phyloP scores from a whole-genome alignment of 2,797 vertebrate genomes.

The Dromococcyx pavoninus region DNA sequence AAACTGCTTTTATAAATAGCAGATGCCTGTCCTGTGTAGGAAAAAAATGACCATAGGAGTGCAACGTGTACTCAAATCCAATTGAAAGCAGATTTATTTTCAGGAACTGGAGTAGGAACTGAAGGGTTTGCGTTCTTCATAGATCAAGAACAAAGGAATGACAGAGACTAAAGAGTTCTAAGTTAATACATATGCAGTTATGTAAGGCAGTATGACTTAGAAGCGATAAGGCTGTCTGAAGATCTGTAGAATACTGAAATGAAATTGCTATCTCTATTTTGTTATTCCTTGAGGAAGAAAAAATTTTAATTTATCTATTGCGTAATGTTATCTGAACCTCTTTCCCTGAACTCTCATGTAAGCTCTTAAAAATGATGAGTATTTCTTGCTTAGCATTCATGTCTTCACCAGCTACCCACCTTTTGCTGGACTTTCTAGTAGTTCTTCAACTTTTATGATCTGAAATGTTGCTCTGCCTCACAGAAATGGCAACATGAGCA shows the following conservation, averaged over 20 bases:
- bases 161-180: not conserved
- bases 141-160: not conserved
- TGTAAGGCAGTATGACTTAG: not conserved
- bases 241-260: not conserved
- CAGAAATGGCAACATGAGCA: not conserved
- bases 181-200: not conserved
- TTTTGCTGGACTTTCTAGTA: not conserved
- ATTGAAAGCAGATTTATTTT: not conserved
- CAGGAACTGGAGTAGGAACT: not conserved
- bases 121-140: not conserved
- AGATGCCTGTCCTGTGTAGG: not conserved
- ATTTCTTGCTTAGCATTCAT: not conserved
- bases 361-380: not conserved
- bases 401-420: not conserved
- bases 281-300: not conserved
- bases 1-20: not conserved
- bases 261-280: not conserved
- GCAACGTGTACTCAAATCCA: not conserved
- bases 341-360: not conserved
- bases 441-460: not conserved
- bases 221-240: not conserved
- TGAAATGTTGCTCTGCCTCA: not conserved
- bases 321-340: not conserved
- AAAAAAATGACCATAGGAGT: not conserved
- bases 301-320: not conserved